Evolutionary conservation across 2,888 invertebrate genomes (phyloP).

Genomic region (Sarcophaga variegata): DNA sequence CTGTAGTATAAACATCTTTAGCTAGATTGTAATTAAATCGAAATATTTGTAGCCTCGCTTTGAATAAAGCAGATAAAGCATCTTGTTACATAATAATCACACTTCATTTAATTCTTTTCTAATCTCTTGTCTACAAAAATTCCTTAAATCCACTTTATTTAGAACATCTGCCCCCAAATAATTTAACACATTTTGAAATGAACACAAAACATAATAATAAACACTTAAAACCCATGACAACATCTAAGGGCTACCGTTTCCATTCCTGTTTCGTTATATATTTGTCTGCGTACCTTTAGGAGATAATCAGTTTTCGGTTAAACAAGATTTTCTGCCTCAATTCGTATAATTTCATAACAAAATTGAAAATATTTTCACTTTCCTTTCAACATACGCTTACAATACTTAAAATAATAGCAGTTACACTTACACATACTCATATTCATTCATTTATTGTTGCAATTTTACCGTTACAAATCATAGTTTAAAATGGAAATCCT

Average conservation of each 20-base stretch:
- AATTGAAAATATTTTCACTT: slow-evolving; percentile 32
- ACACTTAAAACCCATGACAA: background rate
- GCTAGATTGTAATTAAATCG: too few relatives aligned
- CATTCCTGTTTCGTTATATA: background rate
- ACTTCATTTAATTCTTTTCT: background rate
- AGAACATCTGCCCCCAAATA: slow-evolving; percentile 40
- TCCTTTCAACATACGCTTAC: slow-evolving; percentile 31
- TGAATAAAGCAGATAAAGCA: too few relatives aligned
- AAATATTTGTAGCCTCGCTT: too few relatives aligned
- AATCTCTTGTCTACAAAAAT: background rate
- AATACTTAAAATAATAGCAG: slow-evolving; percentile 41
- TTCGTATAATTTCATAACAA: slow-evolving; percentile 52
- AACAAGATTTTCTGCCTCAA: slow-evolving; percentile 66
- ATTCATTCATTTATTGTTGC: slow-evolving; percentile 21
- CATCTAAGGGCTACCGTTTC: background rate
- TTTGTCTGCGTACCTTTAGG: slow-evolving; percentile 27
- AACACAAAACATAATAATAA: slow-evolving; percentile 7
- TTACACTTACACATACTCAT: background rate
- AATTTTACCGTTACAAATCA: slow-evolving; percentile 51
- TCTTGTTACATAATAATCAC: too few relatives aligned
- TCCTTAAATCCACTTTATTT: background rate
- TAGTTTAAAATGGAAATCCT: slow-evolving; percentile 36
- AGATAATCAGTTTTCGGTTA: slow-evolving; percentile 53
- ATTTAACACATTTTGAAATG: slow-evolving; percentile 55
- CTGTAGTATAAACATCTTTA: too few relatives aligned